A percentile compares a stretch with the other conserved stretches of the same genome.
Evolutionary conservation across 2,113 vertebrate species (phyloP).

Genomic region (Theropithecus gelada): DNA sequence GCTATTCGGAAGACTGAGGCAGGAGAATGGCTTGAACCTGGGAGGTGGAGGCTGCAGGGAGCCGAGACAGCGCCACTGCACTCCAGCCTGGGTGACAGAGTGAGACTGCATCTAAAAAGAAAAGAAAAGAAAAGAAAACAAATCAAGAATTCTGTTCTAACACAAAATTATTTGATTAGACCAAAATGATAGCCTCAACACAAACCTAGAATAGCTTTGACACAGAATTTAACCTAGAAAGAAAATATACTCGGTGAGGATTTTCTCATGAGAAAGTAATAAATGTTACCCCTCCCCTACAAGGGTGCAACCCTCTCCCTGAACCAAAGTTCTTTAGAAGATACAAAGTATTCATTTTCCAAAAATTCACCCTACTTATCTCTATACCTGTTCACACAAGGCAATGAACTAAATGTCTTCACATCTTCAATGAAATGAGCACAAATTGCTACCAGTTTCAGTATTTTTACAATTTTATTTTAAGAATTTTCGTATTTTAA

Average conservation of each 20-base stretch:
- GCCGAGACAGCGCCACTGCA: no score
- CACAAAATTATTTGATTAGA: conserved; percentile 11
- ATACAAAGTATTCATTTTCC: neutral
- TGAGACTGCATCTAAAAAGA: no score
- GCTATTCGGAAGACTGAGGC: no score
- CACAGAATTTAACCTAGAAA: neutral
- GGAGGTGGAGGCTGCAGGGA: no score
- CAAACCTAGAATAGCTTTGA: neutral
- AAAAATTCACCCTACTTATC: neutral
- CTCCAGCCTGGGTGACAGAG: no score
- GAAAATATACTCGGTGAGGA: neutral
- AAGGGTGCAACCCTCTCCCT: neutral
- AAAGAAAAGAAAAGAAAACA: neutral
- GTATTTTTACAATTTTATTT: no score
- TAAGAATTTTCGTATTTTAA: no score
- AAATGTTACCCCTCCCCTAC: neutral
- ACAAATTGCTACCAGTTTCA: neutral
- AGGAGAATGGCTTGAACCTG: no score
- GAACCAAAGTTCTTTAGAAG: neutral
- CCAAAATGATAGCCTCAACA: neutral
- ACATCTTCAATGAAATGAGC: neutral
- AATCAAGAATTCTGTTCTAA: neutral
- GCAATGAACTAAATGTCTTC: neutral
- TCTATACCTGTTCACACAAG: no score
- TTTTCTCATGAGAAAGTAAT: neutral